Conservation (phyloP, 2,888 invertebrate species). For the Caenorhabditis sp. region DNA sequence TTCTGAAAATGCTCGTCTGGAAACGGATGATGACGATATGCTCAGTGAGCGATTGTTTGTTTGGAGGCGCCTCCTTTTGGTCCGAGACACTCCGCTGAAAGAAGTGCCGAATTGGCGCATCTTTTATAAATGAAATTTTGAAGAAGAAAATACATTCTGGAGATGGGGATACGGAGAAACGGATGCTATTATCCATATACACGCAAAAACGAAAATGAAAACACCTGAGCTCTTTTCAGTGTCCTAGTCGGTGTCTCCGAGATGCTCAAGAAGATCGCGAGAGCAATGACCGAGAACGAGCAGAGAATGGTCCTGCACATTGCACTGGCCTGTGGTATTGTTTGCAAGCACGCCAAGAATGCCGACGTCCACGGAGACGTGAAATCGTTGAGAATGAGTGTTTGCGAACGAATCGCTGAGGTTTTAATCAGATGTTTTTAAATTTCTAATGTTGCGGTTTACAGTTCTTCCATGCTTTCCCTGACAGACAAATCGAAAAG, state of each 20-base stretch:
- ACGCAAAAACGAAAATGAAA: neutral
- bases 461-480: constrained; percentile 71
- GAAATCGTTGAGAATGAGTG: constrained; percentile 58
- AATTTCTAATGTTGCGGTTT: too few species aligned
- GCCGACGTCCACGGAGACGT: constrained; percentile 21
- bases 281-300: constrained; percentile 58
- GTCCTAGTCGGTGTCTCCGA: constrained; percentile 57
- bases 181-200: neutral
- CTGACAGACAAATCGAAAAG: constrained; percentile 46
- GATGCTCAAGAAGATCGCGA: constrained; percentile 60
- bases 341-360: constrained; percentile 38
- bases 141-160: constrained; percentile 48
- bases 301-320: constrained; percentile 57
- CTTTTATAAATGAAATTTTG: constrained; percentile 63
- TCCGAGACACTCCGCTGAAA: constrained; percentile 37
- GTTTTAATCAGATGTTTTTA: too few species aligned
- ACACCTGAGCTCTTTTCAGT: constrained; percentile 43
- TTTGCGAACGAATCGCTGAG: constrained; percentile 61
- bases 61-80: constrained; percentile 14
- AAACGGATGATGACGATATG: constrained; percentile 14
- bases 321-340: constrained; percentile 52
- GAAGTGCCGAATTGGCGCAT: constrained; percentile 43
- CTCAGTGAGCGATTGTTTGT: constrained; percentile 32
- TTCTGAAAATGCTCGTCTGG: constrained; percentile 5
- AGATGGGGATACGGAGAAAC: neutral